Evolutionary conservation across 2,113 vertebrate species (phyloP).

Genomic region (Ptyas mucosa): DNA sequence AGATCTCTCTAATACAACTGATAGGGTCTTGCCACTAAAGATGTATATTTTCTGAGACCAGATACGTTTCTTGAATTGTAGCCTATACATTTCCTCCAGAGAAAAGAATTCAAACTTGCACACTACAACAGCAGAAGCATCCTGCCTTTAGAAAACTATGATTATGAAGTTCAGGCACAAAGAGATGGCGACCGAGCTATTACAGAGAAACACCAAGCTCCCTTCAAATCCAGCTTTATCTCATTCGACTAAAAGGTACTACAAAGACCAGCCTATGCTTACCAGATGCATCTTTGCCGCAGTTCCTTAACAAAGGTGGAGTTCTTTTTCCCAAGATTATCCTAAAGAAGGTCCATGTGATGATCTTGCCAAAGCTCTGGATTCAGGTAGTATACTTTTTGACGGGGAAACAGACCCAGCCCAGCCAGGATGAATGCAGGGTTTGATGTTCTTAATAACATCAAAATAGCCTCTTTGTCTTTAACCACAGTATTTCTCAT

Average conservation of each 20-base stretch:
- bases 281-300: background rate
- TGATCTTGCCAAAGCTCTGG: background rate
- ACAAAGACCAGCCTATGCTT: background rate
- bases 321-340: background rate
- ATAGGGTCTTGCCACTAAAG: background rate
- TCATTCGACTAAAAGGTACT: background rate
- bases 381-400: background rate
- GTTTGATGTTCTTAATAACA: background rate
- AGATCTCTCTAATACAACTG: background rate
- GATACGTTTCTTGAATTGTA: background rate
- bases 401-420: background rate
- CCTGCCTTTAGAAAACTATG: background rate
- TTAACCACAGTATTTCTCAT: background rate
- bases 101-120: background rate
- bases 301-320: background rate
- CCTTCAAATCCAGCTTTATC: background rate
- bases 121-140: background rate
- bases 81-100: background rate
- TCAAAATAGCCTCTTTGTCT: background rate
- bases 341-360: background rate
- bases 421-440: background rate
- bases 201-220: background rate
- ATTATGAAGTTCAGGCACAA: background rate
- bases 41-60: background rate
- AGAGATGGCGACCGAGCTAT: background rate